Evolutionary conservation across 2,797 vertebrate species (phyloP), one percentile per base, ranked within the genome.

Genomic region (Sebastes iracundus): DNA sequence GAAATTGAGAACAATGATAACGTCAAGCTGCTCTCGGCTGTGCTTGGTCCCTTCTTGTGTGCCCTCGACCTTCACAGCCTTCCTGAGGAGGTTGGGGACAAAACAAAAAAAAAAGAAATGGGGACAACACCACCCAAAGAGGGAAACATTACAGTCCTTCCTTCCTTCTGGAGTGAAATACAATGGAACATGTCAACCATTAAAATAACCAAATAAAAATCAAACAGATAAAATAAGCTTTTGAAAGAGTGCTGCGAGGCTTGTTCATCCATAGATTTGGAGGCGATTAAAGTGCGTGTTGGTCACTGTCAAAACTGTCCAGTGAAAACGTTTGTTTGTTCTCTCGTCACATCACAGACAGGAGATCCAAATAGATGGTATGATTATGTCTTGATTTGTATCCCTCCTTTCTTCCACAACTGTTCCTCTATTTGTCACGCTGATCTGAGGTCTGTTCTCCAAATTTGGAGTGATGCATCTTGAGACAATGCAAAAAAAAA

Each of bases 231-330:
- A 85, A 92, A 90, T 72, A 84, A 87, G 80, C 74, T 85, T 89
- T 83, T 91, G 68, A 92, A 93, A 92, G 89, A 87, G 87, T 93
- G 92, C 91, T 91, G 87, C 52, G 87, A 94, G 95, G 93, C 96
- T 95, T 93, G 87, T 94, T 96, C 95, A 92, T 96, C 96, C 93
- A 93, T 88, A 85, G 88, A 92, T 89, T 88, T 82, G 91, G 88
- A 96, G 96, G 95, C 88, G 86, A 96, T 93, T 97, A 97, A 97
- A 97, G 97, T 97, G 98, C 96, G 90, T 93, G 81, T 84, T 35
- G 90, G 93, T 95, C 93, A 94, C 94, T 95, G 92, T 90, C 87
- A 94, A 91, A 90, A 87, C 25, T 82, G 96, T 96, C 96, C 96
- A 96, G 95, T 93, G 92, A 93, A 94, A 94, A 92, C 72, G 78